Base-by-base conservation (phyloP, 2,888 invertebrate genomes). In the Ernsta delagoae region DNA sequence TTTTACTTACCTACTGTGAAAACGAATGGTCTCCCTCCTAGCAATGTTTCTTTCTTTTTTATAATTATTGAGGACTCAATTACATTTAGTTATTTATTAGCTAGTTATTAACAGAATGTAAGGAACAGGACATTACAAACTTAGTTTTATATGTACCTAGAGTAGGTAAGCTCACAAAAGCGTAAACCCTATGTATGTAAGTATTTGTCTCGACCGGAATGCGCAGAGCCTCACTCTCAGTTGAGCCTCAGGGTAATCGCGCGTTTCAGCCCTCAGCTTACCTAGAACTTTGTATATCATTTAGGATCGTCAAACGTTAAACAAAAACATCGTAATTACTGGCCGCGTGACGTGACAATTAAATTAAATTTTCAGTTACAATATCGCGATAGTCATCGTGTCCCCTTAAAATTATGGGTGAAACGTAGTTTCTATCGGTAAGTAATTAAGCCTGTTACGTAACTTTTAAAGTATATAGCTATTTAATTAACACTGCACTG, bases 201-300 rank as follows among this genome's bases (percentile, higher is more conserved):
- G 36, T 63, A 74, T 75, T 76, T 72, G 78, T 78, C 79, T 79
- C 76, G 77, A 71, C 76, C 79, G 81, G 80, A 83, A 78, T 90
- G 89, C 92, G 92, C 88, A 83, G 78, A 83, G 77, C 83, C 87
- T 89, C 92, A 89, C 83, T 91, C 84, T 83, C 80, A 78, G 75
- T 74, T 80, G 77, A 82, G 83, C 89, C 81, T 84, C 80, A 84
- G 82, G 45, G 69, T 59, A 53, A 53, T 78, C 77, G 78, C 75
- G 80, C 75, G 77, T 77, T 80, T 79, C 68, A 54, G 61, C 45
- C 70, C 70, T 64, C 61, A 70, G 70, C 45, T 34, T 45, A 43
- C 54, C 39, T 36, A 12, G 57, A 53, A 53, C 50, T 57, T 36
- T 41, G 4, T 34, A 56, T 43, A 16, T 54, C 8, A 62, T 63